Base-by-base conservation (phyloP, 2,888 invertebrate genomes). In the Scelioninae gen. 1 region DNA sequence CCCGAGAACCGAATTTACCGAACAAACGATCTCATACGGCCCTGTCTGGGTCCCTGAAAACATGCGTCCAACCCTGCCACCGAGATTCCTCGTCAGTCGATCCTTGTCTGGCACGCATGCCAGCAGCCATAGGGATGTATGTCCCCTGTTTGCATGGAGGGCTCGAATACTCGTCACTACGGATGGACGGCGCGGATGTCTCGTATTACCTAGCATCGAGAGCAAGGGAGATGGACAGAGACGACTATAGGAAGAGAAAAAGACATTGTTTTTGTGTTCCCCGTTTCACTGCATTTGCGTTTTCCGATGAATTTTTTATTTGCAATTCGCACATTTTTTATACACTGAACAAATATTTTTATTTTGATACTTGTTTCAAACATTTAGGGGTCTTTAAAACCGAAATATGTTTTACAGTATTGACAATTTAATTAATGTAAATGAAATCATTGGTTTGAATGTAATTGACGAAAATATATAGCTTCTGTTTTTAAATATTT, bases 101-200 rank as follows among this genome's bases (percentile, higher is more conserved):
- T 79, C 80, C 63, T 80, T 81, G 65, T 83, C 72, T 58, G 45
- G 23, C 66, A 45, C 45, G 51, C 51, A 11, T 29, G 29, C 34
- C 77, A 76, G 72, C 79, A 76, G 83, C 83, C 79, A 75, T 83
- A 83, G 83, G 43, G 58, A 71, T 83, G 66, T 83, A 69, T 55
- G 68, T 72, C 66, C 72, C 74, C 72, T 66, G 65, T 66, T 60
- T 82, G 68, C 71, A 71, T 55, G 75, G 83, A 83, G 83, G 83
- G 83, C 68, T 83, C 65, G 79, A 71, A 63, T 51, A 51, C 66
- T 79, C 79, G 83, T 79, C 79, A 76, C 76, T 72, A 68, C 55
- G 75, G 83, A 79, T 63, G 69, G 79, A 69, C 71, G 68, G 71
- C 72, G 74, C 74, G 72, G 68, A 79, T 72, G 65, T 79, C 78